Evolutionary conservation across 2,888 invertebrate species (phyloP), one percentile per base, ranked within the genome.

Genomic region (Atethmia centrago): DNA sequence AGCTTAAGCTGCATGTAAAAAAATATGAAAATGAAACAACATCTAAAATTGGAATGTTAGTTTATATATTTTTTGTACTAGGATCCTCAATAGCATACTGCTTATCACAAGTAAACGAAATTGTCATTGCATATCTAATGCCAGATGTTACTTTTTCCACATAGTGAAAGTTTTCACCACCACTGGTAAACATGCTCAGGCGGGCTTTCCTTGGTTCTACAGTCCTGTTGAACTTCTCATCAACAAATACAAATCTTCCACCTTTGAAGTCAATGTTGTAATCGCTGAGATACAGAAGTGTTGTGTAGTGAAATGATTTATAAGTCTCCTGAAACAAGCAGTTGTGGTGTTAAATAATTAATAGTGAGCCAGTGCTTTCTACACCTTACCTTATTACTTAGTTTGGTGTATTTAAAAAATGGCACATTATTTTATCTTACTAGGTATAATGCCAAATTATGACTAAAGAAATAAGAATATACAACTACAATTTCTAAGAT

Each of bases 151-250:
- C 98, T 92, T 97, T 97, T 93, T 99, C 99, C 3, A 99, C 98
- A 92, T 97, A 97, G 93, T 99, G 98, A 0, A 97, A 92, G 94
- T 99, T 99, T 94, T 99, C 99, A 56, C 97, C 97, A 21, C 99
- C 99, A 62, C 99, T 98, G 0, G 98, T 98, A 90, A 99, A 99
- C 95, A 98, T 98, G 47, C 98, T 98, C 2, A 99, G 97, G 81
- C 99, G 97, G 28, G 98, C 98, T 92, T 97, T 97, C 86, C 97
- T 97, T 1, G 99, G 99, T 92, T 99, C 99, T 67, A 97, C 94
- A 81, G 98, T 98, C 67, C 96, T 96, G 84, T 97, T 97, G n/a
- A 94, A 91, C 72, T 97, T 97, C n/a, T 94, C 93, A 90, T 98
- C 98, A 21, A 98, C 93, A 92, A 98, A 99, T 40, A 98, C 93